These are phyloP conservation scores for Campoletis raptor DNA, from an alignment of 2,888 invertebrate genomes.

Conservation along the genomic window DNA sequence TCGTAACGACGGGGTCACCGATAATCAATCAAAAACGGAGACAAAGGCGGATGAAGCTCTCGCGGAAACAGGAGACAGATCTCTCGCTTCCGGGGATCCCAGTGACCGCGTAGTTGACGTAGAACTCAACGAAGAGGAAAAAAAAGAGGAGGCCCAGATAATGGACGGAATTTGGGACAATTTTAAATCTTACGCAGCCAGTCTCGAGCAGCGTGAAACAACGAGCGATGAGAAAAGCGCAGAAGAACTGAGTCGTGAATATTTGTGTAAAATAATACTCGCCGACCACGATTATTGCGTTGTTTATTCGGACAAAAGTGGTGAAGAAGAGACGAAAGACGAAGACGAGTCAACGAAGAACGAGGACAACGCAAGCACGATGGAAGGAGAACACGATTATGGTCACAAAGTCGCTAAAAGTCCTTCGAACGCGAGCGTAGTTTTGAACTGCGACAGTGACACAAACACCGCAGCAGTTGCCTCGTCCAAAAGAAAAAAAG, in stretches of 20 bases:
- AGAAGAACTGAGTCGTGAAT: constrained; percentile 74
- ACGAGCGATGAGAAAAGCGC: constrained; percentile 70
- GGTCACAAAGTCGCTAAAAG: constrained; percentile 67
- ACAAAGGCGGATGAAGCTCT: constrained; percentile 74
- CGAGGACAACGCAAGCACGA: constrained; percentile 81
- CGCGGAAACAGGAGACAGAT: constrained; percentile 69
- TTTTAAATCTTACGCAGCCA: constrained; percentile 91
- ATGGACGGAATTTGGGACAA: constrained; percentile 92
- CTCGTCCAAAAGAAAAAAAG: constrained; percentile 71
- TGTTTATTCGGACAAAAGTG: constrained; percentile 77
- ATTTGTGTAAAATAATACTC: constrained; percentile 82
- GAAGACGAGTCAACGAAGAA: constrained; percentile 67
- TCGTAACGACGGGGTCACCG: constrained; percentile 69
- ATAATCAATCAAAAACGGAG: constrained; percentile 64
- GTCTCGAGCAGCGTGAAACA: constrained; percentile 86
- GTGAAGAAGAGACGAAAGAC: constrained; percentile 67
- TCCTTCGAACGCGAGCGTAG: constrained; percentile 47
- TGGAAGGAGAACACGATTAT: constrained; percentile 70
- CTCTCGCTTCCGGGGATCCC: constrained; percentile 60
- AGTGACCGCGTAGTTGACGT: constrained; percentile 29
- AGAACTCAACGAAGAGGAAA: constrained; percentile 79
- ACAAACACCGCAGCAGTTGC: constrained; percentile 70
- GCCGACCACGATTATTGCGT: constrained; percentile 91
- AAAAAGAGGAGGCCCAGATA: constrained; percentile 87
- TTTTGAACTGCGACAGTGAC: constrained; percentile 71